A percentile compares a stretch with the other conserved stretches of the same genome.
Conservation (phyloP, 2,888 invertebrate species). For the Tupiocoris notatus region DNA sequence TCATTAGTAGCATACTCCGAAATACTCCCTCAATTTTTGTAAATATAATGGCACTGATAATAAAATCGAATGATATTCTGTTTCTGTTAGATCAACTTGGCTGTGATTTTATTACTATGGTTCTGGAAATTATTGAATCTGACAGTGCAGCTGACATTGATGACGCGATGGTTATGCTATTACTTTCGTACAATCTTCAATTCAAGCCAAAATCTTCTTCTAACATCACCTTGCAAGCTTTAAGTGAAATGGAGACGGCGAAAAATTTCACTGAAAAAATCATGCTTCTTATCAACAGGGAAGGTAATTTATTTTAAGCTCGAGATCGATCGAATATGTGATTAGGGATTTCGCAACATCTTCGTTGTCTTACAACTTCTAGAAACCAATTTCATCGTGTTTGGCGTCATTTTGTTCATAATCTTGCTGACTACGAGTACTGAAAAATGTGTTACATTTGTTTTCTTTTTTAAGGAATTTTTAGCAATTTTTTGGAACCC, state of each 20-base stretch:
- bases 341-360: too few relatives aligned
- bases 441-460: too few relatives aligned
- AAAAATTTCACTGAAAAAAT: conserved; percentile 90
- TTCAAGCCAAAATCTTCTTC: conserved; percentile 56
- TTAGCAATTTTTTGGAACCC: too few relatives aligned
- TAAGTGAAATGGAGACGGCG: conserved; percentile 59
- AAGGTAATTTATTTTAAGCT: conserved; percentile 67
- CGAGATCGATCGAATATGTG: too few relatives aligned
- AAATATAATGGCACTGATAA: background rate
- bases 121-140: conserved; percentile 75
- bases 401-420: too few relatives aligned
- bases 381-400: too few relatives aligned
- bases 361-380: too few relatives aligned
- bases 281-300: conserved; percentile 80
- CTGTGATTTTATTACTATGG: conserved; percentile 73
- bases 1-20: too few relatives aligned
- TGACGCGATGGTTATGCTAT: conserved; percentile 77
- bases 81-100: conserved; percentile 75
- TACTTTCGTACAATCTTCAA: conserved; percentile 88
- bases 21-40: background rate
- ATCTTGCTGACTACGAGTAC: too few relatives aligned
- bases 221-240: conserved; percentile 51
- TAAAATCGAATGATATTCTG: background rate
- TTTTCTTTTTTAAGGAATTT: too few relatives aligned
- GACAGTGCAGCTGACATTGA: conserved; percentile 82